phyloP scores from a whole-genome alignment of 2,888 invertebrate genomes.

The Protodeltote pygarga region DNA sequence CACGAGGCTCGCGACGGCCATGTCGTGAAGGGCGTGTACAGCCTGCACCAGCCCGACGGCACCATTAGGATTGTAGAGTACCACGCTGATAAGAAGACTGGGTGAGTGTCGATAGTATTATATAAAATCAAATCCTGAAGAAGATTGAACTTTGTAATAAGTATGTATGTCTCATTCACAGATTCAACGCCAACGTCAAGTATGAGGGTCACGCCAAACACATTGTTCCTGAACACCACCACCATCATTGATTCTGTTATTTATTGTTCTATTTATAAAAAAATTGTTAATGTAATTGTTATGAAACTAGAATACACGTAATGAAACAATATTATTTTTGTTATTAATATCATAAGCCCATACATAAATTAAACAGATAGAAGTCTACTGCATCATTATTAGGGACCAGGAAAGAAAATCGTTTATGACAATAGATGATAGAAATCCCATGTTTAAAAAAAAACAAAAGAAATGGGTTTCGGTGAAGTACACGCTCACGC shows the following conservation, averaged over 20 bases:
- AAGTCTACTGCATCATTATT: too few relatives aligned
- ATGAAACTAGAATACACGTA: conserved; percentile 3
- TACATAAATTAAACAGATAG: too few relatives aligned
- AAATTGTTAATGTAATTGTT: conserved; percentile 12
- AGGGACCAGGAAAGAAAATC: too few relatives aligned
- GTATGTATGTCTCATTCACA: too few relatives aligned
- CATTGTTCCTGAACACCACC: conserved; percentile 36
- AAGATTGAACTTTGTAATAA: conserved; percentile 13
- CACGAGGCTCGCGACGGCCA: conserved; percentile 84
- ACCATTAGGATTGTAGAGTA: conserved; percentile 60
- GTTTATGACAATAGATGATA: too few relatives aligned
- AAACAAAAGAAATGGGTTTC: too few relatives aligned
- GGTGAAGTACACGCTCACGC: too few relatives aligned
- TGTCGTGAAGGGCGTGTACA: conserved; percentile 86
- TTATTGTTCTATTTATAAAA: conserved; percentile 3
- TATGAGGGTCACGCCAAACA: conserved; percentile 44
- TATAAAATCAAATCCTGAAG: neutral
- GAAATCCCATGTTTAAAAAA: too few relatives aligned
- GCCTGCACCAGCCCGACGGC: conserved; percentile 73
- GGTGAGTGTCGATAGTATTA: conserved; percentile 9
- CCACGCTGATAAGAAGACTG: conserved; percentile 43
- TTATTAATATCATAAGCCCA: too few relatives aligned
- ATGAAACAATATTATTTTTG: too few relatives aligned
- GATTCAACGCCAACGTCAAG: conserved; percentile 39
- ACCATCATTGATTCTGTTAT: conserved; percentile 28